These are phyloP conservation scores for Rutpela maculata DNA, from an alignment of 2,888 invertebrate genomes.

Conservation along the genomic window DNA sequence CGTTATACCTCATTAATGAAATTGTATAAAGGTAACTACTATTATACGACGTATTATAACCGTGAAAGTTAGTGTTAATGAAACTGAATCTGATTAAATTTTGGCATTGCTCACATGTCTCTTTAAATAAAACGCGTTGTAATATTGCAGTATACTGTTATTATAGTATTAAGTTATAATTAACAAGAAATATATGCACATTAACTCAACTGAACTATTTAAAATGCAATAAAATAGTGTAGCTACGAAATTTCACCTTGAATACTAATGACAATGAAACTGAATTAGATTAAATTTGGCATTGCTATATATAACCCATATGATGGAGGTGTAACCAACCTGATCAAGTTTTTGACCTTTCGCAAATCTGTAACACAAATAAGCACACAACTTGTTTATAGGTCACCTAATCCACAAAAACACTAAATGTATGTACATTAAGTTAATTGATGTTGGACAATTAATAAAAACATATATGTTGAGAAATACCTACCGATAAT, in stretches of 20 bases:
- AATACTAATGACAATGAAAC: slow-evolving; percentile 13
- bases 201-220: not conserved
- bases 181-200: not conserved
- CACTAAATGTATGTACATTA: too few species aligned
- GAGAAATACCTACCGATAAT: too few species aligned
- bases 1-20: not conserved
- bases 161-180: not conserved
- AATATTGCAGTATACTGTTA: not conserved
- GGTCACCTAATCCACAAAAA: not conserved
- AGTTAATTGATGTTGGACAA: too few species aligned
- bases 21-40: not conserved
- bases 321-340: slow-evolving; percentile 20
- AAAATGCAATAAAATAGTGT: not conserved
- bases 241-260: slow-evolving; percentile 12
- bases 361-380: not conserved
- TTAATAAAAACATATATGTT: too few species aligned
- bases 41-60: not conserved
- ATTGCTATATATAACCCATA: not conserved
- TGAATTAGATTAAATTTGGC: not conserved
- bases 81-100: not conserved
- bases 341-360: slow-evolving; percentile 20
- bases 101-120: not conserved
- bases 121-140: not conserved
- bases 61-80: not conserved
- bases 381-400: not conserved